Conservation (phyloP, 2,888 invertebrate species). For the Pristionchus fissidentatus region DNA sequence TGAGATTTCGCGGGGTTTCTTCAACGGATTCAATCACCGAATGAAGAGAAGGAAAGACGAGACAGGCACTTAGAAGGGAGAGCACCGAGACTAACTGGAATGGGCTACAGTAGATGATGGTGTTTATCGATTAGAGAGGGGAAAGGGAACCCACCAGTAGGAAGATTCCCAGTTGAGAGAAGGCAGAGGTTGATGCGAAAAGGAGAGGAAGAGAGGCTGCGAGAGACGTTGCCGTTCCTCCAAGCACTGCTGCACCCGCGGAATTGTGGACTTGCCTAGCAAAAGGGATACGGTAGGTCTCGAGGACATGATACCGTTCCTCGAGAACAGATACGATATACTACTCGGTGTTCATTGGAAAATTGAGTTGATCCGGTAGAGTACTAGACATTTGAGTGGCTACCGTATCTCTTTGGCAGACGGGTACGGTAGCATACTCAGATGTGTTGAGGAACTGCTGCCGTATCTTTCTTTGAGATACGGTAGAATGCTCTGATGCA, state of each 20-base stretch:
- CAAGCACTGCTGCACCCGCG: constrained; percentile 29
- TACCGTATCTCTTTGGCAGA: too few relatives aligned
- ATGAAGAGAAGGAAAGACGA: constrained; percentile 44
- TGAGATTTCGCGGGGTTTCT: constrained; percentile 12
- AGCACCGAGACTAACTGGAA: constrained; percentile 39
- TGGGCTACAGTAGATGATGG: not conserved
- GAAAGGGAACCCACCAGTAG: constrained; percentile 7
- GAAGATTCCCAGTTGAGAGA: constrained; percentile 47
- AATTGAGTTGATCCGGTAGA: too few relatives aligned
- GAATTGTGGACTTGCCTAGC: constrained; percentile 15
- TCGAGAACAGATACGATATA: too few relatives aligned
- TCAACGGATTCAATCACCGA: constrained; percentile 24
- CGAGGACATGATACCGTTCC: not conserved
- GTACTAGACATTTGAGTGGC: too few relatives aligned
- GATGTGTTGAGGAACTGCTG: too few relatives aligned
- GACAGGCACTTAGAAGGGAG: constrained; percentile 16
- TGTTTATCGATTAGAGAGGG: too few relatives aligned
- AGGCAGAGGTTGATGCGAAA: constrained; percentile 41
- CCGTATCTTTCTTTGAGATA: too few relatives aligned
- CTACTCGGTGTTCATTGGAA: too few relatives aligned
- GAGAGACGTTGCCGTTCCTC: constrained; percentile 30
- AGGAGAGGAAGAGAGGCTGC: constrained; percentile 46
- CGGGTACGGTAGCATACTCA: too few relatives aligned
- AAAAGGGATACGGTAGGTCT: not conserved
- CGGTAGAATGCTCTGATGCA: too few relatives aligned